Conservation (phyloP, 2,113 vertebrate genomes). For the Albula glossodonta region DNA sequence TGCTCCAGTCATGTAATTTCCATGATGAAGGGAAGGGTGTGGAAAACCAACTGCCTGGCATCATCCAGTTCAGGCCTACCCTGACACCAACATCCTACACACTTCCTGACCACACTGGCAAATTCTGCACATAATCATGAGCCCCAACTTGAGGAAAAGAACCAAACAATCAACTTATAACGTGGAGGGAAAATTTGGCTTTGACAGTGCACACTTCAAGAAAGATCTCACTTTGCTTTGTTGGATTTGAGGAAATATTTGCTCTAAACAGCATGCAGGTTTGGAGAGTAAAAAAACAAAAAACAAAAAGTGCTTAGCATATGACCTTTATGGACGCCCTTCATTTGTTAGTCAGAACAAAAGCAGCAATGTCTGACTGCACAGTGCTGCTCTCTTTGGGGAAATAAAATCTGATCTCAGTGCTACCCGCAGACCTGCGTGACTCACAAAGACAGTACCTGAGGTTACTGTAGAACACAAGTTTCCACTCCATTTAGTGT, state of each 20-base stretch:
- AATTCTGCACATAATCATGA: neutral
- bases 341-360: slow-evolving; percentile 7
- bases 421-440: slow-evolving; percentile 32
- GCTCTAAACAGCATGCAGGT: neutral
- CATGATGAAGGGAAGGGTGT: neutral
- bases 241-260: neutral
- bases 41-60: neutral
- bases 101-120: neutral
- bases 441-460: slow-evolving; percentile 30
- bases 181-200: neutral
- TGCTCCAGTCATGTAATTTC: neutral
- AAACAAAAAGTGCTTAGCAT: neutral
- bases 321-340: neutral
- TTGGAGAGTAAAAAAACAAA: neutral
- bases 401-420: neutral
- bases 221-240: neutral
- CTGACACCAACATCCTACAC: neutral
- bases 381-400: slow-evolving; percentile 6
- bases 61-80: neutral
- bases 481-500: neutral
- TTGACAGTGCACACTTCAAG: neutral
- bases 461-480: slow-evolving; percentile 42
- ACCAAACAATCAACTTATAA: neutral
- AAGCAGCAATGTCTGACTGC: neutral
- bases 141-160: neutral